A percentile compares a stretch with the other conserved stretches of the same genome.
Evolutionary conservation across 2,888 invertebrate species (phyloP).

Genomic region (Halictus ligatus): DNA sequence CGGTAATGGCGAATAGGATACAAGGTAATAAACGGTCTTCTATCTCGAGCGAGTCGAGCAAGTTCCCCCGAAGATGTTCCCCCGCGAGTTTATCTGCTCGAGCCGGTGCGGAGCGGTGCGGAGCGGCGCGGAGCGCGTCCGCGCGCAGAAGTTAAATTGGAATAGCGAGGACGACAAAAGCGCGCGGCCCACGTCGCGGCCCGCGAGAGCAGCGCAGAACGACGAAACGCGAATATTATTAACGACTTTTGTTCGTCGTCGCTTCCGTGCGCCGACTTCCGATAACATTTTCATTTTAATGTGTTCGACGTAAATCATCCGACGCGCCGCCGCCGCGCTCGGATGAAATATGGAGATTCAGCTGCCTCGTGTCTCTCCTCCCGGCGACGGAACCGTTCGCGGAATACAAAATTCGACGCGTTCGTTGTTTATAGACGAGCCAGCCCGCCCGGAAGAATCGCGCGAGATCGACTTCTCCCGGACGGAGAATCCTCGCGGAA

Average conservation of each 20-base stretch:
- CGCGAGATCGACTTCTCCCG: background rate
- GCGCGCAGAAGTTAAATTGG: slow-evolving; percentile 49
- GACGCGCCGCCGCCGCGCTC: background rate
- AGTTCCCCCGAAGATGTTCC: slow-evolving; percentile 42
- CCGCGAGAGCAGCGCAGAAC: slow-evolving; percentile 4
- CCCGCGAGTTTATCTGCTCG: slow-evolving; percentile 34
- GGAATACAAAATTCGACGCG: slow-evolving; percentile 36
- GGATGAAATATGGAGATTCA: slow-evolving; percentile 45
- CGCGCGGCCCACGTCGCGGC: background rate
- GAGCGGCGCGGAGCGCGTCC: slow-evolving; percentile 8
- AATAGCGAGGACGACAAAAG: slow-evolving; percentile 7
- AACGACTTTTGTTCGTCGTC: slow-evolving; percentile 36
- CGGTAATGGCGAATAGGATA: slow-evolving; percentile 58
- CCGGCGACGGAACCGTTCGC: slow-evolving; percentile 24
- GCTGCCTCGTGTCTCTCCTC: background rate
- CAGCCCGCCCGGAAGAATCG: slow-evolving; percentile 18
- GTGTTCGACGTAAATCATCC: slow-evolving; percentile 40
- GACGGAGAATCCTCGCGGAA: background rate
- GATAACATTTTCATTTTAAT: slow-evolving; percentile 56
- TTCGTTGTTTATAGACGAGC: slow-evolving; percentile 27
- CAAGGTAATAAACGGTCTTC: slow-evolving; percentile 62
- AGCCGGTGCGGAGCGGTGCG: background rate
- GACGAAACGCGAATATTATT: slow-evolving; percentile 40
- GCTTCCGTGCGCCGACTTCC: background rate
- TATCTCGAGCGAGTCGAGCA: slow-evolving; percentile 43